phyloP scores from a whole-genome alignment of 2,797 vertebrate genomes.

The Darevskia nairensis region DNA sequence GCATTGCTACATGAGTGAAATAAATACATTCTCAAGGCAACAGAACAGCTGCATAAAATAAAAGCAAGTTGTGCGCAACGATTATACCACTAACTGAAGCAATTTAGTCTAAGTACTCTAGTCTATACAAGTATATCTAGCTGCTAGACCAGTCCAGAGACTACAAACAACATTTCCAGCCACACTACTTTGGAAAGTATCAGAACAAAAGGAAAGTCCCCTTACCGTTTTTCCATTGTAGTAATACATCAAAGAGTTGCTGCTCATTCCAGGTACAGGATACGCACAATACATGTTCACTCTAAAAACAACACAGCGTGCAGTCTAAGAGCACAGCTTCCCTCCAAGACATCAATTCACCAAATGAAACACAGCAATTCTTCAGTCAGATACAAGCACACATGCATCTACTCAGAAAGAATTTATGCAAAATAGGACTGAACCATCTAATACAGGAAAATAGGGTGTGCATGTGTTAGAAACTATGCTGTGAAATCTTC shows the following conservation, averaged over 20 bases:
- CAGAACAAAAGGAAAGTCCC: constrained; percentile 71
- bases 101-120: not conserved
- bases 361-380: constrained; percentile 86
- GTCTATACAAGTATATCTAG: not conserved
- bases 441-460: constrained; percentile 85
- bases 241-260: constrained; percentile 98
- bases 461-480: constrained; percentile 73
- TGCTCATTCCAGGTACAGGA: constrained; percentile 96
- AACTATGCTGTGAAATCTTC: constrained; percentile 67
- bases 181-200: constrained; percentile 41
- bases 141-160: constrained; percentile 29
- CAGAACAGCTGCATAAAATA: not conserved
- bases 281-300: constrained; percentile 97
- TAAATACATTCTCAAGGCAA: not conserved
- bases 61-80: not conserved
- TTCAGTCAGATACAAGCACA: constrained; percentile 84
- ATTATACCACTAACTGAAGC: not conserved
- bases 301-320: constrained; percentile 70
- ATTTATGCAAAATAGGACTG: constrained; percentile 96
- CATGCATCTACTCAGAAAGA: constrained; percentile 93
- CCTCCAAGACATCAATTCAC: constrained; percentile 88
- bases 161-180: constrained; percentile 39
- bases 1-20: not conserved
- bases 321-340: constrained; percentile 77
- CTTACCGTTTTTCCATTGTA: constrained; percentile 99